Percentiles rank a stretch among this genome's conserved stretches.
phyloP scores from a whole-genome alignment of 2,888 invertebrate genomes.

The Lymantria dispar region DNA sequence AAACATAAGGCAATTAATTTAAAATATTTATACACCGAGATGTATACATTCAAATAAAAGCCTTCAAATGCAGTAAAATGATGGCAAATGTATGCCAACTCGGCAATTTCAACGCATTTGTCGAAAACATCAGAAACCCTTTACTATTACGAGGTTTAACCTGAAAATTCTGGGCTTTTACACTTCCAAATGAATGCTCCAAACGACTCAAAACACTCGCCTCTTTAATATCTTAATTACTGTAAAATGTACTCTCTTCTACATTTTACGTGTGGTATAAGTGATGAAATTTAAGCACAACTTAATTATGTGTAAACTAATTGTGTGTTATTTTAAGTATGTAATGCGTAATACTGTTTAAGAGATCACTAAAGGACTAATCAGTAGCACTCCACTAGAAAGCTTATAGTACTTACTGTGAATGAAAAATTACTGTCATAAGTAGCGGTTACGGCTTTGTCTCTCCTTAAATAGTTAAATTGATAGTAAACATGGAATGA shows the following conservation, averaged over 20 bases:
- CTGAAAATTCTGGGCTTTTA: slow-evolving; percentile 50
- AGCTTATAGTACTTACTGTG: no score
- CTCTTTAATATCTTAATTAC: slow-evolving; percentile 58
- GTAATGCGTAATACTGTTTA: no score
- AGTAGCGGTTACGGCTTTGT: no score
- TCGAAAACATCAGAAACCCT: slow-evolving; percentile 39
- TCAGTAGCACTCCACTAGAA: no score
- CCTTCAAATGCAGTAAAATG: slow-evolving; percentile 24
- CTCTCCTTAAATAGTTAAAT: no score
- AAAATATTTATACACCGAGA: no score
- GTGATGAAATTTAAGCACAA: slow-evolving; percentile 1
- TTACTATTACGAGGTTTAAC: slow-evolving; percentile 39
- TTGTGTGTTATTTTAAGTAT: no score
- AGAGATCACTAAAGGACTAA: no score
- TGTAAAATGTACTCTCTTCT: slow-evolving; percentile 49
- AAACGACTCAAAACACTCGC: slow-evolving; percentile 51
- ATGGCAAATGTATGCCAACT: slow-evolving; percentile 23
- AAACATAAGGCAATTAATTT: no score
- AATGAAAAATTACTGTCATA: no score
- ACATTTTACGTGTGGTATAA: slow-evolving; percentile 16
- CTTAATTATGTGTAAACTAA: not conserved
- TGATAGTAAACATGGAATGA: no score
- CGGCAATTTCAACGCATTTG: slow-evolving; percentile 28
- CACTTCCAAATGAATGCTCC: slow-evolving; percentile 44
- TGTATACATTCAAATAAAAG: no score